phyloP scores from a whole-genome alignment of 2,888 invertebrate species.

The Agriotes lineatus region DNA sequence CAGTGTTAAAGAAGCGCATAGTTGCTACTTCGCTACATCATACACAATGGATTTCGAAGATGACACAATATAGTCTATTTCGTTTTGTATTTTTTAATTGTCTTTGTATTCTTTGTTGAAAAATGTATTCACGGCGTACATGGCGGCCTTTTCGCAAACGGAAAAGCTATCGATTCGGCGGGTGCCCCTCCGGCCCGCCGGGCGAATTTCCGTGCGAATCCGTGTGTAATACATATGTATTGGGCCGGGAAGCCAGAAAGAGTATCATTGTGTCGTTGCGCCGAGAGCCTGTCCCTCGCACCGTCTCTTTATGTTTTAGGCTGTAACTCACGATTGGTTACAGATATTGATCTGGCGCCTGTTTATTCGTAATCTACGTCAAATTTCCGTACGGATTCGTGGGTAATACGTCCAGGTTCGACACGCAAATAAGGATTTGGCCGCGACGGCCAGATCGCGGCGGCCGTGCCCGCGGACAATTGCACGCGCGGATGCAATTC shows the following conservation, averaged over 20 bases:
- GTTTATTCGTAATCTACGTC: constrained; percentile 62
- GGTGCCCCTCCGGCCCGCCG: constrained; percentile 57
- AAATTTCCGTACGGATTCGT: constrained; percentile 59
- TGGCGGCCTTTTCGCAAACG: constrained; percentile 41
- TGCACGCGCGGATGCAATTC: constrained; percentile 29
- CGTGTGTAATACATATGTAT: constrained; percentile 61
- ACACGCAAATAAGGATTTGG: constrained; percentile 46
- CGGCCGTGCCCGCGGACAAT: constrained; percentile 15
- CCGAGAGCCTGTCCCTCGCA: constrained; percentile 49
- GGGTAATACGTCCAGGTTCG: constrained; percentile 57
- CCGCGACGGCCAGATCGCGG: constrained; percentile 34
- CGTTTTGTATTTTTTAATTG: too few relatives aligned
- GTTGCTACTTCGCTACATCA: too few relatives aligned
- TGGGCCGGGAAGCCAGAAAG: constrained; percentile 46
- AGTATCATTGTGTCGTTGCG: constrained; percentile 53
- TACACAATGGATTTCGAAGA: too few relatives aligned
- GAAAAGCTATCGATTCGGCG: constrained; percentile 53
- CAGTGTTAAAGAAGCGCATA: too few relatives aligned
- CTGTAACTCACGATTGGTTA: constrained; percentile 63
- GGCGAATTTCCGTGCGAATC: constrained; percentile 64
- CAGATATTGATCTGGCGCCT: constrained; percentile 62
- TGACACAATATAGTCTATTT: too few relatives aligned
- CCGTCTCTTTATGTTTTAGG: constrained; percentile 61
- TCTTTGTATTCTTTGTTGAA: too few relatives aligned
- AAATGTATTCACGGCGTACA: too few relatives aligned